Conservation (phyloP, 2,888 invertebrate species). For the Stegophylla sp. region DNA sequence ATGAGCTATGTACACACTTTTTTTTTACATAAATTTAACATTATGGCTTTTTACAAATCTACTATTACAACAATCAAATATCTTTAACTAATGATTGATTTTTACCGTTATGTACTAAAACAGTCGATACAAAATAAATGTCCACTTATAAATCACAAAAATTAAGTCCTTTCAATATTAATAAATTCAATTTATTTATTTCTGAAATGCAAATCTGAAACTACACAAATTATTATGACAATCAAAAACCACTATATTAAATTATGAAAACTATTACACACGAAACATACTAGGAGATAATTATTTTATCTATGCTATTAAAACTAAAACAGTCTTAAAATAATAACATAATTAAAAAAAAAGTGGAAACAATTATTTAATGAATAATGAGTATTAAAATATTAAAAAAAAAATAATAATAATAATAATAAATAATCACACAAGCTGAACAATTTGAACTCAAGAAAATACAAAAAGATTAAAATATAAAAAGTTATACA, state of each 20-base stretch:
- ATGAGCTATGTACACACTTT: no score
- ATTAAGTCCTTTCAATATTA: constrained; percentile 8
- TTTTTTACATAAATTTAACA: no score
- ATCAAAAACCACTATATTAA: constrained; percentile 21
- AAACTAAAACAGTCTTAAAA: constrained; percentile 37
- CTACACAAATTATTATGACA: constrained; percentile 37
- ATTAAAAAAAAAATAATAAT: background rate
- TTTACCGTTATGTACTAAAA: no score
- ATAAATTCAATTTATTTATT: constrained; percentile 27
- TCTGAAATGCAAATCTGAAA: constrained; percentile 33
- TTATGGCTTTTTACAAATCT: no score
- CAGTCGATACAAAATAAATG: no score
- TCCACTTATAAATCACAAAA: background rate
- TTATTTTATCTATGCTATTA: constrained; percentile 1
- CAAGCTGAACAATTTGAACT: constrained; percentile 11
- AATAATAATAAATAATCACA: background rate
- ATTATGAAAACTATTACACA: constrained; percentile 5
- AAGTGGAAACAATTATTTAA: constrained; percentile 16
- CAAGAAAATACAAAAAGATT: constrained; percentile 15
- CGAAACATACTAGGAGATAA: constrained; percentile 2
- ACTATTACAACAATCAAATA: no score
- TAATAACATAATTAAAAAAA: constrained; percentile 13
- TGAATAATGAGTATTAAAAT: background rate
- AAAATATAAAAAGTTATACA: background rate
- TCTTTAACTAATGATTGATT: no score